Base-by-base conservation (phyloP, 2,888 invertebrate genomes). In the Prionchulus punctatus region DNA sequence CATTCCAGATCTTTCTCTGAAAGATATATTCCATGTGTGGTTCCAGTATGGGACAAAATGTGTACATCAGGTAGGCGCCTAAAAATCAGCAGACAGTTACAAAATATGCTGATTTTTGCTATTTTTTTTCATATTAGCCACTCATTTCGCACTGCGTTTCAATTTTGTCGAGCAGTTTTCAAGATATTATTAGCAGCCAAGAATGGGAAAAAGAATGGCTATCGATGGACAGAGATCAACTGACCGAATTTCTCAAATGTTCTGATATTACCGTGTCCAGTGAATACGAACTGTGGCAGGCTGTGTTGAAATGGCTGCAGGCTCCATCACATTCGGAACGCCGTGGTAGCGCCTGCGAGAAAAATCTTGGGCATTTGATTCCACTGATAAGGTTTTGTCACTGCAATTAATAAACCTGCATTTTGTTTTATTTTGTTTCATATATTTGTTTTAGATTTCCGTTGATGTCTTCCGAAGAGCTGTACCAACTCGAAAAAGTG, bases 401-500 rank as follows among this genome's bases (percentile, higher is more conserved):
- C 21, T 18, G 21, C 7, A 7, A 36, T 7, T 18, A 36, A 36
- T 7, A 18, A 36, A 36, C n/a, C n/a, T n/a, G n/a, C n/a, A n/a
- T n/a, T n/a, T n/a, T n/a, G n/a, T n/a, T n/a, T n/a, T n/a, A n/a
- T n/a, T n/a, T n/a, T n/a, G n/a, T n/a, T n/a, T n/a, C n/a, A 36
- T 12, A 18, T 7, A 36, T 12, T 55, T 2, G 2, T 54, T 26
- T 15, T 36, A 65, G 85, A 62, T 94, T 92, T 73, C 87, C 91
- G 1, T 90, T 91, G 88, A 91, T 94, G 88, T 82, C 85, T 23
- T 86, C 88, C 0, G 78, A 83, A 55, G 87, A 94, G 71, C 71
- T 94, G 61, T 84, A 86, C 1, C 83, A 85, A 67, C 72, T 94
- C 28, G 75, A 90, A 51, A 75, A 86, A 18, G 83, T 82, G 28